A percentile compares a stretch with the other conserved stretches of the same genome.
Evolutionary conservation across 2,888 invertebrate species (phyloP).

Genomic region (Drosophila birchii): DNA sequence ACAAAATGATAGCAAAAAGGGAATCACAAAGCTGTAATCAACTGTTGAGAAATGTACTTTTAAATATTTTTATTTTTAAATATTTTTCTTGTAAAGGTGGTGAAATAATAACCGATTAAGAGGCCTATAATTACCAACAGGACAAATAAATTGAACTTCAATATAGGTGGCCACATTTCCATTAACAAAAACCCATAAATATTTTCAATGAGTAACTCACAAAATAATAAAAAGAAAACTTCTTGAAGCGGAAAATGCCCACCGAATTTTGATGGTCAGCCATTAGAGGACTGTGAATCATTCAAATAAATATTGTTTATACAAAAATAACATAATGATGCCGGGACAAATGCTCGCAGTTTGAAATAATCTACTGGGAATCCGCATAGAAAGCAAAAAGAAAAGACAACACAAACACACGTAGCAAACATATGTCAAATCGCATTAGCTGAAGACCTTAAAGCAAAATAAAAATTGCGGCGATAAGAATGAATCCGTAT

Average conservation of each 20-base stretch:
- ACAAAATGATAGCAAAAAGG: not conserved
- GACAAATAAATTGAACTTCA: not conserved
- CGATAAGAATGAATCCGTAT: conserved; percentile 32
- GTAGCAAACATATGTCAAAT: conserved; percentile 36
- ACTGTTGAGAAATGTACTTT: not conserved
- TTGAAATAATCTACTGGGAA: conserved; percentile 6
- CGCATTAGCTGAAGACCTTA: conserved; percentile 30
- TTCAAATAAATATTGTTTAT: not conserved
- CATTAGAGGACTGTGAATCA: conserved; percentile 11
- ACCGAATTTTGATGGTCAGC: not conserved
- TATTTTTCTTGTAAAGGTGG: not conserved
- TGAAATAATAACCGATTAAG: not conserved
- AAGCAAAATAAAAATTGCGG: conserved; percentile 1
- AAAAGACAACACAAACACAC: conserved; percentile 39
- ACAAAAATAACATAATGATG: not conserved
- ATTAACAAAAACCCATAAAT: not conserved
- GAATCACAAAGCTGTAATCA: conserved; percentile 15
- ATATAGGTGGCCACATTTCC: not conserved
- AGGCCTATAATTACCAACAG: not conserved
- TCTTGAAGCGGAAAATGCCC: conserved; percentile 1
- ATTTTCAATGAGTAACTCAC: not conserved
- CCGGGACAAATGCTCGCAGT: conserved; percentile 1
- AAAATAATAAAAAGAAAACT: not conserved
- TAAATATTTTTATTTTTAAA: too few species aligned
- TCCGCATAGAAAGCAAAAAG: conserved; percentile 8